These are phyloP conservation scores for Hycleus phaleratus DNA, from an alignment of 1,140 invertebrate species.

Conservation along the genomic window DNA sequence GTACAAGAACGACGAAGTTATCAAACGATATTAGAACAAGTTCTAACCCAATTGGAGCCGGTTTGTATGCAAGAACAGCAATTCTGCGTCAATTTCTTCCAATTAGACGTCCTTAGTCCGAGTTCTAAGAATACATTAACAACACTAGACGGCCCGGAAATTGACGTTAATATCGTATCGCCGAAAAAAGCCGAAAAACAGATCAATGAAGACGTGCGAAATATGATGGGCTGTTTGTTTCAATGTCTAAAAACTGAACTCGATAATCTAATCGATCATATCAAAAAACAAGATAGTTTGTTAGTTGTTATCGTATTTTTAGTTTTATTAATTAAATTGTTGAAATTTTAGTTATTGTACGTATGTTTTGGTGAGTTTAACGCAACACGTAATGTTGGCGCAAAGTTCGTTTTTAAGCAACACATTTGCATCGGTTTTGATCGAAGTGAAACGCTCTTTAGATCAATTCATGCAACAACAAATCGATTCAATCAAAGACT, in stretches of 20 bases:
- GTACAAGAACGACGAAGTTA: slow-evolving; percentile 50
- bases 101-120: slow-evolving; percentile 61
- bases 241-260: slow-evolving; percentile 78
- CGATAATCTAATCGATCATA: slow-evolving; percentile 72
- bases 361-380: slow-evolving; percentile 82
- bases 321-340: background rate
- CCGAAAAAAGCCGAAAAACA: slow-evolving; percentile 60
- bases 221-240: slow-evolving; percentile 84
- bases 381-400: slow-evolving; percentile 82
- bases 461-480: slow-evolving; percentile 89
- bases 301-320: slow-evolving; percentile 44
- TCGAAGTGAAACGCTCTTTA: slow-evolving; percentile 91
- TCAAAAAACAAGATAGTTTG: slow-evolving; percentile 84
- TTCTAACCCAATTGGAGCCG: slow-evolving; percentile 82
- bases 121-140: slow-evolving; percentile 49
- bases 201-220: slow-evolving; percentile 69
- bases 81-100: slow-evolving; percentile 91
- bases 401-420: slow-evolving; percentile 88
- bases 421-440: slow-evolving; percentile 78
- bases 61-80: slow-evolving; percentile 91
- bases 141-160: slow-evolving; percentile 42
- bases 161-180: slow-evolving; percentile 35
- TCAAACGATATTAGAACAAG: slow-evolving; percentile 69
- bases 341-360: slow-evolving; percentile 71
- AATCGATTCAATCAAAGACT: slow-evolving; percentile 74